Evolutionary conservation across 2,888 invertebrate species (phyloP), one percentile per base, ranked within the genome.

Genomic region (Melinaea menophilus): DNA sequence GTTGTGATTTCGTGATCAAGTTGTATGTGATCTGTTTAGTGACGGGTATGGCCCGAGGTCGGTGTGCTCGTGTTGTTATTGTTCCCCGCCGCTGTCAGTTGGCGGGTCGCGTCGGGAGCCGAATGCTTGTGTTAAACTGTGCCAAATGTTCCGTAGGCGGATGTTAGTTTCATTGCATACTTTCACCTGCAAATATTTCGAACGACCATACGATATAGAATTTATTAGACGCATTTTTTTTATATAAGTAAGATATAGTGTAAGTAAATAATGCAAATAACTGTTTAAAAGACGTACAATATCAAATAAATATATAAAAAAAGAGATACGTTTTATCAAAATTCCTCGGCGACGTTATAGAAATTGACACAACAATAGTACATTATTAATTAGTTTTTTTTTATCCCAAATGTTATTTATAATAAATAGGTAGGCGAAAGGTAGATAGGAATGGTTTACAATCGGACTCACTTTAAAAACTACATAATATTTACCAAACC

Each of bases 101-200:
- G n/a, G n/a, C 51, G 7, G 13, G 22, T 31, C 51, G 51, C 0
- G 9, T 22, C 1, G 31, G 3, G 48, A 7, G 9, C 13, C 22
- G 31, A 7, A 13, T 51, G 31, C 31, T 11, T 11, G 51, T 31
- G 3, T 51, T 69, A 73, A 74, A 76, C 79, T 87, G 89, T 90
- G 89, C 89, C 89, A 90, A 90, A 90, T 90, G 87, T 88, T 86
- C 71, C 76, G 82, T 88, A 88, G 86, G 82, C 76, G 75, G 79
- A 73, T 48, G 13, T 48, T 13, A 7, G 48, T 48, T n/a, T 48
- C 48, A 22, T 31, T 51, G 51, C 51, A 3, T 11, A 31, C 31
- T 11, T 51, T 11, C 7, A 31, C 31, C 9, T 51, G 9, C 11
- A 31, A 31, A 9, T 51, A 3, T n/a, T 31, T 3, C 31, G 51